Base-by-base conservation (phyloP, 2,797 vertebrate genomes). In the Knipowitschia caucasica region DNA sequence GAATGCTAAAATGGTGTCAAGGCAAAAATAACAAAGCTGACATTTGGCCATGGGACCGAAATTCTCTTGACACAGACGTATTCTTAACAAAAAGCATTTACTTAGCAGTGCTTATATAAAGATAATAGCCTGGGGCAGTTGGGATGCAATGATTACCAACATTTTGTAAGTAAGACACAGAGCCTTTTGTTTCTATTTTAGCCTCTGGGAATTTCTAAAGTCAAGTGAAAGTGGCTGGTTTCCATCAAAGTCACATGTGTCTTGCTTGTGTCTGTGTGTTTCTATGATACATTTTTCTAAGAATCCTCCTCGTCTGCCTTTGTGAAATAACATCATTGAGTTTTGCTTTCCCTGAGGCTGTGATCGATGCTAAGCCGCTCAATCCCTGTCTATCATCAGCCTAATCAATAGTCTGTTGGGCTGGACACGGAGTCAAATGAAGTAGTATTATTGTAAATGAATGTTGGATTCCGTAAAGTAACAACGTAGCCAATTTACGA, bases 181-280 rank as follows among this genome's bases (percentile, higher is more conserved):
- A 76, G 69, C 73, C 68, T 71, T n/a, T 85, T 83, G 76, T 82
- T 77, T 71, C 74, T 81, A 72, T 71, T 78, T 79, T 81, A 78
- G 67, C 78, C 77, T 64, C 50, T 24, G 73, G 72, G 73, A 77
- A 71, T 78, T 77, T 80, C 52, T 67, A 70, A 76, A 71, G 76
- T 83, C 75, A 78, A 56, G 57, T 63, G 63, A 77, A 25, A 62
- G 72, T 79, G 73, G 63, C 64, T 71, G 40, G 26, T 65, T 68
- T 80, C 56, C 74, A 78, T 81, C 69, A 76, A 62, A 62, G 64
- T 82, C 80, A 83, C 71, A 77, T 68, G 75, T 70, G 31, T 43
- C 44, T n/a, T 69, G 52, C 67, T 64, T 64, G 61, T 51, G 58
- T 35, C 42, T 55, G 52, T 75, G 69, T 73, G 59, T 78, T 70